Conservation (phyloP, 2,113 vertebrate genomes). For the Talpa occidentalis region DNA sequence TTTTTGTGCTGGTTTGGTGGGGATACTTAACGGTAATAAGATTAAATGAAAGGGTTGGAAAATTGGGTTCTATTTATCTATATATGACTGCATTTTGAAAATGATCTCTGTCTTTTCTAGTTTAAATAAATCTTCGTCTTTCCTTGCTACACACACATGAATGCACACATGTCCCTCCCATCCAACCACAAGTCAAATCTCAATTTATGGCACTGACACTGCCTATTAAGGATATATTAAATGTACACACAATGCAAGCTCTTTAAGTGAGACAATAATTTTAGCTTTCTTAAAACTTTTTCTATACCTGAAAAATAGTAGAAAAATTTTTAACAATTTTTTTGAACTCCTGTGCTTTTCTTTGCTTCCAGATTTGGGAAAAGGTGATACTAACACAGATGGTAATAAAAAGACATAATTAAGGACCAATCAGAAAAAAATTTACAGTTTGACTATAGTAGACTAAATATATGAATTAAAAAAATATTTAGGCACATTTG, state of each 20-base stretch:
- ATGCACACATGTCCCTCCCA: neutral
- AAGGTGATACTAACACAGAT: neutral
- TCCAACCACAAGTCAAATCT: constrained; percentile 19
- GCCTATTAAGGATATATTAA: constrained; percentile 21
- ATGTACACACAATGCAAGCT: neutral
- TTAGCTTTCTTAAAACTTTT: neutral
- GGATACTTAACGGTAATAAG: neutral
- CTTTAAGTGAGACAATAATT: constrained; percentile 11
- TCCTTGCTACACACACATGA: neutral
- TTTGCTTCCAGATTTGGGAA: neutral
- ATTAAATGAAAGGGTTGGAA: neutral
- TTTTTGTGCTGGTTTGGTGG: neutral
- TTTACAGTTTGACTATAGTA: neutral
- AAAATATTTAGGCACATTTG: neutral
- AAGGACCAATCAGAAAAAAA: neutral
- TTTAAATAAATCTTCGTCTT: constrained; percentile 31
- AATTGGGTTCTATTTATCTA: neutral
- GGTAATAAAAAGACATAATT: neutral
- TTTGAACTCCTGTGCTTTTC: neutral
- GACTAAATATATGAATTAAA: neutral
- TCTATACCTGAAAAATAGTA: neutral
- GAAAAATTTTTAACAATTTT: neutral
- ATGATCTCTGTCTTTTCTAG: neutral
- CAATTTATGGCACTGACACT: neutral
- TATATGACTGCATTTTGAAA: neutral